A percentile compares a stretch with the other conserved stretches of the same genome.
phyloP scores from a whole-genome alignment of 2,797 vertebrate species.

The Urocyon cinereoargenteus region DNA sequence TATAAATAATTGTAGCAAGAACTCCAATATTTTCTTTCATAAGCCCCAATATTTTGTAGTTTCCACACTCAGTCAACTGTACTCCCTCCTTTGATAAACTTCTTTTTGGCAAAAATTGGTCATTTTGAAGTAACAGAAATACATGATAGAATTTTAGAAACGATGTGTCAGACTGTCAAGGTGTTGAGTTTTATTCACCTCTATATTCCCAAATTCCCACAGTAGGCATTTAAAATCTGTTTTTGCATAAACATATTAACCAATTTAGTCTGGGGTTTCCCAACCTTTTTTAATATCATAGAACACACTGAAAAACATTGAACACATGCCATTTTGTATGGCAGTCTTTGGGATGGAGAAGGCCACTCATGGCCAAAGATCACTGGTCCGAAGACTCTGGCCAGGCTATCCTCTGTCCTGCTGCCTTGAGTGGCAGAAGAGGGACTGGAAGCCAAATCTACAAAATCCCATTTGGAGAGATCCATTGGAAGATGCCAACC shows the following conservation, averaged over 20 bases:
- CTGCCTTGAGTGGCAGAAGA: neutral
- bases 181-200: neutral
- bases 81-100: neutral
- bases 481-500: neutral
- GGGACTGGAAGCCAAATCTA: neutral
- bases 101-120: neutral
- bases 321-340: neutral
- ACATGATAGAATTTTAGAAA: constrained; percentile 43
- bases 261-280: neutral
- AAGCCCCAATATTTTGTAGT: neutral
- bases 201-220: neutral
- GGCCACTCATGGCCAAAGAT: neutral
- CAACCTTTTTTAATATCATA: neutral
- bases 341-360: neutral
- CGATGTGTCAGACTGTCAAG: neutral
- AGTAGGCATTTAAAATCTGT: neutral
- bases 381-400: neutral
- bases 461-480: neutral
- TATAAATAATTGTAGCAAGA: neutral
- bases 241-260: neutral
- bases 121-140: neutral
- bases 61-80: neutral
- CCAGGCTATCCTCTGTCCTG: neutral
- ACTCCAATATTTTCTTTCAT: neutral
- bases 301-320: neutral